Evolutionary conservation across 2,113 vertebrate genomes (phyloP).

Genomic region (Dasyurus viverrinus): DNA sequence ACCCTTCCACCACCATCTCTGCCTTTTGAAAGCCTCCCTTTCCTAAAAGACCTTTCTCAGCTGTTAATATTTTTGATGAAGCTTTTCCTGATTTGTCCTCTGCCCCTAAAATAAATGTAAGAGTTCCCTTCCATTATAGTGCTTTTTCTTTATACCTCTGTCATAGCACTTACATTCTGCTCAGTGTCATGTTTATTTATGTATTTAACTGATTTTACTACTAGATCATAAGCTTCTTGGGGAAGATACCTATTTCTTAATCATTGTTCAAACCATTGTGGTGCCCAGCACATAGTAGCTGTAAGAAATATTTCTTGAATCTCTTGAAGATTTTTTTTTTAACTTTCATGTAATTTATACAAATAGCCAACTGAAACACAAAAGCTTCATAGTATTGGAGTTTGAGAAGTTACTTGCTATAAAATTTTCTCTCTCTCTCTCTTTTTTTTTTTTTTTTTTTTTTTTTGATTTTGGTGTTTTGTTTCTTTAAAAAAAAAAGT

Average conservation of each 20-base stretch:
- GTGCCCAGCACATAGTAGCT: neutral
- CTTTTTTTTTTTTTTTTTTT: neutral
- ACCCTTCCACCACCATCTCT: neutral
- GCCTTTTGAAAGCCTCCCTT: neutral
- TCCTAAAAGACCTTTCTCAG: neutral
- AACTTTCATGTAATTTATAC: neutral
- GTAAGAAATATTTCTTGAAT: neutral
- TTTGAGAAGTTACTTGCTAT: neutral
- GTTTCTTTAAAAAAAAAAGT: neutral
- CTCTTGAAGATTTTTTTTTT: neutral
- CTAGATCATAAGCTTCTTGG: neutral
- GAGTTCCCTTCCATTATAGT: neutral
- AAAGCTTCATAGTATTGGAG: neutral
- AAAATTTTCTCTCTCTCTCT: neutral
- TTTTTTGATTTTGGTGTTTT: neutral
- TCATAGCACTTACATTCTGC: neutral
- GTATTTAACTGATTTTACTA: neutral
- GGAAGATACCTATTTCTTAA: neutral
- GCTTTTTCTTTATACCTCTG: neutral
- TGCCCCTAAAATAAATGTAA: neutral
- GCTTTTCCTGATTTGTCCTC: neutral
- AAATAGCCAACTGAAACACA: neutral
- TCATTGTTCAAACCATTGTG: neutral
- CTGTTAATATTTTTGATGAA: neutral
- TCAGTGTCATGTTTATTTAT: neutral